These are phyloP conservation scores for Lypha dubia DNA, from an alignment of 2,888 invertebrate genomes.

Conservation along the genomic window DNA sequence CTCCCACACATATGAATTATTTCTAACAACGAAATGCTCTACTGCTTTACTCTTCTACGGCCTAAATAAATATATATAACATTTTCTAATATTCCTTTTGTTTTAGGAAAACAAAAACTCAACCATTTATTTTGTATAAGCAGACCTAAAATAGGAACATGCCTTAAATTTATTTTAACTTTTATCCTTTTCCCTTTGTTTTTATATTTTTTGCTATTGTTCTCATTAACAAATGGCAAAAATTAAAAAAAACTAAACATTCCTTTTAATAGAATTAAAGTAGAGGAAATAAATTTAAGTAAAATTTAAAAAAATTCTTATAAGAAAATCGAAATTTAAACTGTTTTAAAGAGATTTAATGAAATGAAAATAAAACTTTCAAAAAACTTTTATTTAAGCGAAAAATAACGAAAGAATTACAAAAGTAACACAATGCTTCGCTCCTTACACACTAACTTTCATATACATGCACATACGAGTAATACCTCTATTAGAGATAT, in stretches of 20 bases:
- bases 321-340: not conserved
- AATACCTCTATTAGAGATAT: too few relatives aligned
- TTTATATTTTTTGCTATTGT: too few relatives aligned
- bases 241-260: not conserved
- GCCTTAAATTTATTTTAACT: constrained; percentile 30
- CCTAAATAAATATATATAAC: constrained; percentile 15
- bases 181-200: not conserved
- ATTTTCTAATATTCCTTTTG: constrained; percentile 22
- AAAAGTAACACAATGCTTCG: not conserved
- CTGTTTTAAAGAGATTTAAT: constrained; percentile 19
- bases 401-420: constrained; percentile 1
- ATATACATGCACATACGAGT: not conserved
- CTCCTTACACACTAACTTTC: not conserved
- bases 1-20: constrained; percentile 4
- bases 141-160: constrained; percentile 8
- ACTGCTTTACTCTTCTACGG: constrained; percentile 20
- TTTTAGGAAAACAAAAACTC: not conserved
- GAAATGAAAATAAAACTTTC: constrained; percentile 28
- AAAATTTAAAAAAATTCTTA: constrained; percentile 13
- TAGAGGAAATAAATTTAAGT: not conserved
- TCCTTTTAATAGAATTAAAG: constrained; percentile 1
- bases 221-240: not conserved
- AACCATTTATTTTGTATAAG: not conserved
- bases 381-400: not conserved
- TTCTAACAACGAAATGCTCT: constrained; percentile 18